A percentile compares a stretch with the other conserved stretches of the same genome.
phyloP scores from a whole-genome alignment of 2,888 invertebrate species.

The Kuschelorhynchus macadamiae region DNA sequence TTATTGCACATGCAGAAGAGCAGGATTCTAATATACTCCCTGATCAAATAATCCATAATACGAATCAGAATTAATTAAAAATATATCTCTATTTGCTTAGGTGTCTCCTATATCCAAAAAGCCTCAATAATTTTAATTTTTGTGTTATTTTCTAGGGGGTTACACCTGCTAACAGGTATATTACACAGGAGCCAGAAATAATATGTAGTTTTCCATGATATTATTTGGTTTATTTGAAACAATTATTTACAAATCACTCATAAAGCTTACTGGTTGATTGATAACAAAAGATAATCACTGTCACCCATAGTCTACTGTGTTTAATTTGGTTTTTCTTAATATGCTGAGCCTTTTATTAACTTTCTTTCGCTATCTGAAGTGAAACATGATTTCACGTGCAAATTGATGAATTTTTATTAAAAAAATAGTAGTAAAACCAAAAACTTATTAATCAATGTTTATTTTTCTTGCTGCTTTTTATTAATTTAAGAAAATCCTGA shows the following conservation, averaged over 20 bases:
- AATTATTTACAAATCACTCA: slow-evolving; percentile 69
- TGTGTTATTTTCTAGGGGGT: slow-evolving; percentile 21
- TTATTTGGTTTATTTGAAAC: slow-evolving; percentile 67
- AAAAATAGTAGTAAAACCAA: too few species aligned
- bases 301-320: slow-evolving; percentile 31
- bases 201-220: slow-evolving; percentile 39
- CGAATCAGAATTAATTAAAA: slow-evolving; percentile 63
- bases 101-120: slow-evolving; percentile 59
- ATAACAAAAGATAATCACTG: slow-evolving; percentile 48
- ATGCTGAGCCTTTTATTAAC: slow-evolving; percentile 21
- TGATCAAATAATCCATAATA: slow-evolving; percentile 22
- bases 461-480: neutral
- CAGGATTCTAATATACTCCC: slow-evolving; percentile 20
- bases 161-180: slow-evolving; percentile 34
- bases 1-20: slow-evolving; percentile 12
- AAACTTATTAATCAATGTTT: neutral
- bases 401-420: too few species aligned
- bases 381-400: too few species aligned
- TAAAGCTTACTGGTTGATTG: slow-evolving; percentile 61
- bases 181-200: slow-evolving; percentile 35
- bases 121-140: slow-evolving; percentile 39
- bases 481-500: too few species aligned
- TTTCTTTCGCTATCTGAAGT: neutral
- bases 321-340: slow-evolving; percentile 45
- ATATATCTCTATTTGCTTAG: slow-evolving; percentile 64